Percentiles rank a stretch among this genome's conserved stretches.
phyloP scores from a whole-genome alignment of 2,888 invertebrate species.

The Pediacus dermestoides region DNA sequence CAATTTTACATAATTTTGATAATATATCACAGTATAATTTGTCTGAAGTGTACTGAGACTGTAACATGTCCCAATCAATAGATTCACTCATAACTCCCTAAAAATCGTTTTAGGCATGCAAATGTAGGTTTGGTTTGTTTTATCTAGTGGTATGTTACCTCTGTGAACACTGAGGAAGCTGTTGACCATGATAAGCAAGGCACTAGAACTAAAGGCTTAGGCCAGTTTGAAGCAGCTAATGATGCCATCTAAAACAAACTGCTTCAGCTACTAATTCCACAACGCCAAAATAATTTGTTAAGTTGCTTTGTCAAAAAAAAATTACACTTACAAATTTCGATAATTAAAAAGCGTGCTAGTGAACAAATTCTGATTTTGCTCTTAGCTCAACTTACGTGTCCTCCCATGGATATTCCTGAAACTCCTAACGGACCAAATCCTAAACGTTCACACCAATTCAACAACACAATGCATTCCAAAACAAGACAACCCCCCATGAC shows the following conservation, averaged over 20 bases:
- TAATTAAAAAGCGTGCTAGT: slow-evolving; percentile 54
- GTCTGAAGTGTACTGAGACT: slow-evolving; percentile 79
- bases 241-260: slow-evolving; percentile 78
- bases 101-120: neutral
- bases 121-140: slow-evolving; percentile 7
- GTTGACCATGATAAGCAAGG: slow-evolving; percentile 96
- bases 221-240: slow-evolving; percentile 90
- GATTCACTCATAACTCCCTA: slow-evolving; percentile 85
- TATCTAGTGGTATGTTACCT: slow-evolving; percentile 45
- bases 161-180: slow-evolving; percentile 88
- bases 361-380: too few relatives aligned
- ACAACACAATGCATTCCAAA: slow-evolving; percentile 81
- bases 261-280: neutral
- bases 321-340: neutral
- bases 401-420: slow-evolving; percentile 93
- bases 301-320: neutral
- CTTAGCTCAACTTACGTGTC: slow-evolving; percentile 63
- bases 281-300: slow-evolving; percentile 4
- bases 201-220: slow-evolving; percentile 85
- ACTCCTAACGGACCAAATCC: slow-evolving; percentile 91
- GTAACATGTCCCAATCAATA: slow-evolving; percentile 86
- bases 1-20: slow-evolving; percentile 35
- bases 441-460: slow-evolving; percentile 87
- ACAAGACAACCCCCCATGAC: slow-evolving; percentile 97
- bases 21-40: slow-evolving; percentile 61